These are phyloP conservation scores for Drosophila takahashii DNA, from an alignment of 1,140 invertebrate species.

Conservation along the genomic window DNA sequence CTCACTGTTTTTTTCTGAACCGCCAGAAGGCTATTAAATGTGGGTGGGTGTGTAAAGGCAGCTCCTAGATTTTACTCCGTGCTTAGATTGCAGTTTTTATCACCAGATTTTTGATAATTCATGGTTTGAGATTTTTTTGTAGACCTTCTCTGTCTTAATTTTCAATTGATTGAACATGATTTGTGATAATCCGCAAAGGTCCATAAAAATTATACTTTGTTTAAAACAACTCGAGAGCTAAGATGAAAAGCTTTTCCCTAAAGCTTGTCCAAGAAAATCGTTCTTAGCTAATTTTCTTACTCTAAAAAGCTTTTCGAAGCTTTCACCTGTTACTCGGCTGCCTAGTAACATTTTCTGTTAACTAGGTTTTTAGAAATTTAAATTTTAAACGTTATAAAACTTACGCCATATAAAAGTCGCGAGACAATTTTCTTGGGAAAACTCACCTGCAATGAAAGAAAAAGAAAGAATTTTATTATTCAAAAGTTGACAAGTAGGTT, in stretches of 20 bases:
- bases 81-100: constrained; percentile 60
- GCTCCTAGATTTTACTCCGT: constrained; percentile 9
- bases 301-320: constrained; percentile 41
- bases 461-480: constrained; percentile 26
- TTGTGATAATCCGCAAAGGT: constrained; percentile 12
- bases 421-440: constrained; percentile 27
- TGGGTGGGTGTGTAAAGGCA: not conserved
- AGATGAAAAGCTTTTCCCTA: not conserved
- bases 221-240: not conserved
- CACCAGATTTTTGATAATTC: constrained; percentile 8
- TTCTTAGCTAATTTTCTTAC: constrained; percentile 21
- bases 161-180: constrained; percentile 51
- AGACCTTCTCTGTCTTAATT: not conserved
- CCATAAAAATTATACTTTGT: constrained; percentile 3
- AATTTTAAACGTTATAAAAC: constrained; percentile 44
- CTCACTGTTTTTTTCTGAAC: not conserved
- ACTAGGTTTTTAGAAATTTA: not conserved
- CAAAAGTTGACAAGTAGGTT: constrained; percentile 31
- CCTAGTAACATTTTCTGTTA: constrained; percentile 22
- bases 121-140: constrained; percentile 3
- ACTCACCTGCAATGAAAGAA: constrained; percentile 70
- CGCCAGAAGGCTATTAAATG: constrained; percentile 26
- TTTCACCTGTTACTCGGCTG: constrained; percentile 10
- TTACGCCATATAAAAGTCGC: constrained; percentile 45
- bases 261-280: not conserved